phyloP scores from a whole-genome alignment of 2,888 invertebrate genomes.

The Eupithecia inturbata region DNA sequence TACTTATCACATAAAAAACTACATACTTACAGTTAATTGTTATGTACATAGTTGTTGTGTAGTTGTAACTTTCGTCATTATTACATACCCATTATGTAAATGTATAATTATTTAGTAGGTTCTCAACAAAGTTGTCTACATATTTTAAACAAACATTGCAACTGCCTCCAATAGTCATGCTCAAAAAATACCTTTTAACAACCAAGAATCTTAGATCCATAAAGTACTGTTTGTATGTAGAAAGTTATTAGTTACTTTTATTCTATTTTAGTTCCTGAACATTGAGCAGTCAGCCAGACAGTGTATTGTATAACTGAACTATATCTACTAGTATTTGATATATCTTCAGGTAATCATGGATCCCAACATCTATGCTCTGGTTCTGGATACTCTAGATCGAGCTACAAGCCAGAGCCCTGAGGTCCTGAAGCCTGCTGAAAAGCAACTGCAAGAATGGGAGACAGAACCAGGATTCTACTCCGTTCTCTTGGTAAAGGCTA shows the following conservation, averaged over 20 bases:
- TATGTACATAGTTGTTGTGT: neutral
- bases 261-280: neutral
- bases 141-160: neutral
- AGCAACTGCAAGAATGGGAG: slow-evolving; percentile 94
- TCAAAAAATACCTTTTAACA: neutral
- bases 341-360: slow-evolving; percentile 73
- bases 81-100: neutral
- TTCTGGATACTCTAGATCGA: slow-evolving; percentile 90
- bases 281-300: neutral
- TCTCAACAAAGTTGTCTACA: neutral
- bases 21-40: neutral
- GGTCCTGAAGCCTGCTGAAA: slow-evolving; percentile 93
- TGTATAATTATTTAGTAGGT: neutral
- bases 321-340: neutral
- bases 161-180: neutral
- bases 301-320: neutral
- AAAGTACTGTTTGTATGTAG: neutral
- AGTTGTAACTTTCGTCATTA: neutral
- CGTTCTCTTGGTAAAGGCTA: slow-evolving; percentile 87
- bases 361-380: slow-evolving; percentile 83
- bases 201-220: neutral
- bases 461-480: slow-evolving; percentile 95
- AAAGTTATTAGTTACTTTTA: neutral
- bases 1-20: neutral
- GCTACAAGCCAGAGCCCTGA: slow-evolving; percentile 94